Evolutionary conservation across 2,888 invertebrate genomes (phyloP), one percentile per base, ranked within the genome.

Genomic region (Callyntrura sp.): DNA sequence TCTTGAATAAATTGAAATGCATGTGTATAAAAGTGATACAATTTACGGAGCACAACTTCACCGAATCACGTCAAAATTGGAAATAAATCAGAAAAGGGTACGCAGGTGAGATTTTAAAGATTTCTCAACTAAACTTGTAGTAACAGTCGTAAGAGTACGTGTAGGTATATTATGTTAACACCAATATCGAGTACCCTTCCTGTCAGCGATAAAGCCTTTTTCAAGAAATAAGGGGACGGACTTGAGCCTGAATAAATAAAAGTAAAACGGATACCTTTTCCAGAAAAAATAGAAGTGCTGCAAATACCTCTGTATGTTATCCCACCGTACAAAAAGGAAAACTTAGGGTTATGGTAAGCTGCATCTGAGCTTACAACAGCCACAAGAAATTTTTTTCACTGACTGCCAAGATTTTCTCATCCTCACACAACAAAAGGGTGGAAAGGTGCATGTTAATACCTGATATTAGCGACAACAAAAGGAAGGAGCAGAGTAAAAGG

Each of bases 231-330:
- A 76, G 28, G 83, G 85, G 85, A 85, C 76, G 85, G 78, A 55
- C 78, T 62, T 62, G 23, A n/a, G 82, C 62, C 45, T 85, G 84
- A 85, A 82, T 23, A 82, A 43, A 62, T 82, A 82, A 85, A 85
- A 85, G 78, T 85, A 78, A 78, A 85, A 85, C 76, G 76, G 78
- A 85, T 25, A 60, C 60, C 76, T 76, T 84, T 84, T 84, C 84
- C 84, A 84, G 84, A 17, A 70, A 48, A n/a, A 6, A 25, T 79
- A 60, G 43, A 76, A 79, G n/a, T 57, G 57, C 45, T 48, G 48
- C 48, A 17, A 35, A 35, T 35, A 35, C 35, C 35, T 35, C n/a
- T n/a, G n/a, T n/a, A n/a, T n/a, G 23, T 55, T 11, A 51, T 14
- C 12, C 12, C 35, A 35, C 35, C 35, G 25, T 17, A 48, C 17